phyloP scores from a whole-genome alignment of 1,140 invertebrate genomes.

The Manduca sexta region DNA sequence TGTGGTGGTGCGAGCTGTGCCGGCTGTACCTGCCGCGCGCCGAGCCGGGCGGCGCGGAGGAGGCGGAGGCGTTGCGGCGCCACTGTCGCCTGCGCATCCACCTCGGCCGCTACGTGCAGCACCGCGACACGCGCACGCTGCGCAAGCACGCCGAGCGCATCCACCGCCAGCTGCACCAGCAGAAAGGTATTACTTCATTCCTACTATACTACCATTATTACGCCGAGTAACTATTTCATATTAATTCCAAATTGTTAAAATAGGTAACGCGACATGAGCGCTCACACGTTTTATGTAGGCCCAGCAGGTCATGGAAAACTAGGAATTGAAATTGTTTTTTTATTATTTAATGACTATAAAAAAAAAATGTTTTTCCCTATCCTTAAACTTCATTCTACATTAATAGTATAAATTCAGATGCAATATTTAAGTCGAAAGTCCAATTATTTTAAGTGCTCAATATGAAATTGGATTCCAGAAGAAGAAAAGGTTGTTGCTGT shows the following conservation, averaged over 20 bases:
- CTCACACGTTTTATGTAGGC: too few relatives aligned
- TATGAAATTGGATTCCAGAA: slow-evolving; percentile 27
- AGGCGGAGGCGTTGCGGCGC: slow-evolving; percentile 76
- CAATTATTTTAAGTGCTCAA: too few relatives aligned
- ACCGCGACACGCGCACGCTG: slow-evolving; percentile 81
- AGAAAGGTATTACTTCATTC: slow-evolving; percentile 37
- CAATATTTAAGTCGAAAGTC: too few relatives aligned
- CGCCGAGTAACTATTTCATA: too few relatives aligned
- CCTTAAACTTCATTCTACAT: too few relatives aligned
- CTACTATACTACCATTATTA: too few relatives aligned
- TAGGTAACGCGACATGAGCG: too few relatives aligned
- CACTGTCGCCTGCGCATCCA: slow-evolving; percentile 82
- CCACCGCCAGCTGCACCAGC: slow-evolving; percentile 74
- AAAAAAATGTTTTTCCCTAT: too few relatives aligned
- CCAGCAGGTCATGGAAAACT: too few relatives aligned
- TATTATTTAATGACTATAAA: too few relatives aligned
- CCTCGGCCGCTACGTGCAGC: slow-evolving; percentile 81
- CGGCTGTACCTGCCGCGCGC: slow-evolving; percentile 79
- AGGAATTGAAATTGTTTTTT: too few relatives aligned
- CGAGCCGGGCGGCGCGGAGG: slow-evolving; percentile 69
- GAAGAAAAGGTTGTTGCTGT: slow-evolving; percentile 44
- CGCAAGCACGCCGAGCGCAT: slow-evolving; percentile 80
- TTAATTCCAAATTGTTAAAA: background rate
- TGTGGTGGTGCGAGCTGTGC: slow-evolving; percentile 82
- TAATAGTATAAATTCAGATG: too few relatives aligned